These are phyloP conservation scores for Trissolcus japonicus DNA, from an alignment of 2,888 invertebrate genomes.

Conservation along the genomic window DNA sequence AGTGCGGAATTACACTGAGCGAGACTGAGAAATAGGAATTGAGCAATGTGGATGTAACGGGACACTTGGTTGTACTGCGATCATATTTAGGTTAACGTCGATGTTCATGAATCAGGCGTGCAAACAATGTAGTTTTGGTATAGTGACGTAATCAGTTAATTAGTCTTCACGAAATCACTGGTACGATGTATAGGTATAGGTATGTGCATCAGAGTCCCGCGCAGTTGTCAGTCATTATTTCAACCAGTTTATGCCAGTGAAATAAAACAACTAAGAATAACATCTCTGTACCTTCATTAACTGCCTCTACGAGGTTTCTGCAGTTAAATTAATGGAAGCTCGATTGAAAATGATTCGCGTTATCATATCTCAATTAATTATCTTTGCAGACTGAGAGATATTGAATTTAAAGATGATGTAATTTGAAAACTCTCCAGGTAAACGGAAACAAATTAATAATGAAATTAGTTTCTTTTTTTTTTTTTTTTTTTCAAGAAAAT, in stretches of 20 bases:
- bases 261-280: conserved; percentile 24
- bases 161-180: conserved; percentile 41
- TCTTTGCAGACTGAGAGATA: too few relatives aligned
- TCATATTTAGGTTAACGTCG: conserved; percentile 44
- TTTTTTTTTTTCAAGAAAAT: too few relatives aligned
- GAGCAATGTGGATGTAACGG: conserved; percentile 24
- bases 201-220: not conserved
- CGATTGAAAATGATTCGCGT: too few relatives aligned
- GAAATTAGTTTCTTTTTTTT: too few relatives aligned
- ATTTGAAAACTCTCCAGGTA: too few relatives aligned
- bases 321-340: too few relatives aligned
- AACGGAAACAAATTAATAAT: too few relatives aligned
- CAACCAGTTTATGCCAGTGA: conserved; percentile 23
- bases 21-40: conserved; percentile 22
- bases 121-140: conserved; percentile 46
- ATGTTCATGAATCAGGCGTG: conserved; percentile 31
- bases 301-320: too few relatives aligned
- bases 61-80: conserved; percentile 29
- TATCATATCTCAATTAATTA: too few relatives aligned
- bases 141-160: conserved; percentile 48
- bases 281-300: not conserved
- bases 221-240: conserved; percentile 36
- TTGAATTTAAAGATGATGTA: too few relatives aligned
- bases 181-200: conserved; percentile 10
- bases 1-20: conserved; percentile 23